Conservation (phyloP, 1,140 invertebrate genomes). For the Temnothorax nylanderi region DNA sequence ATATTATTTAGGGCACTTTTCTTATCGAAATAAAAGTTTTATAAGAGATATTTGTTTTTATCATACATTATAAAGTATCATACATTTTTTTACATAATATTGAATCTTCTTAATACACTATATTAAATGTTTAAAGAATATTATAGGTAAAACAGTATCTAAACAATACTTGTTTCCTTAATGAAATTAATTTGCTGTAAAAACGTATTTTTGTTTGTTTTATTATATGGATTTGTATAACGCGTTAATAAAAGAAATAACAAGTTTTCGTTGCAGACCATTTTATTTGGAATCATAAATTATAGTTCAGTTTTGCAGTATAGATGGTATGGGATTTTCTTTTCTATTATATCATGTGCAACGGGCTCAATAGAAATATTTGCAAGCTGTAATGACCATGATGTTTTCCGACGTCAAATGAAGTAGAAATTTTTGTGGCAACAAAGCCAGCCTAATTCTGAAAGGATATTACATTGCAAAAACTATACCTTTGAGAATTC, state of each 20-base stretch:
- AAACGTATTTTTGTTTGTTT: not conserved
- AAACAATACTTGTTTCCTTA: not conserved
- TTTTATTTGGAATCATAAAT: conserved; percentile 67
- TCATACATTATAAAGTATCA: not conserved
- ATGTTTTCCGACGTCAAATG: conserved; percentile 81
- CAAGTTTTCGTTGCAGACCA: conserved; percentile 2
- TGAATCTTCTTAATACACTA: not conserved
- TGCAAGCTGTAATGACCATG: conserved; percentile 83
- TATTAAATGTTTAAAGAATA: not conserved
- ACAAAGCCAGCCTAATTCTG: conserved; percentile 80
- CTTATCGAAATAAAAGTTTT: not conserved
- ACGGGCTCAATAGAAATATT: conserved; percentile 74
- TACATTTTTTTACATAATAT: no score
- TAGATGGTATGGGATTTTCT: not conserved
- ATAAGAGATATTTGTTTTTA: not conserved
- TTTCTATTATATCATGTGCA: conserved; percentile 50
- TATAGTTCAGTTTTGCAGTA: conserved; percentile 58
- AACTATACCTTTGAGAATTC: conserved; percentile 74
- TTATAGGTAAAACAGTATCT: not conserved
- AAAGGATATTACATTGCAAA: conserved; percentile 83
- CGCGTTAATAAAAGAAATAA: not conserved
- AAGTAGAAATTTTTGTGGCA: conserved; percentile 81
- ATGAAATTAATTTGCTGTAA: not conserved
- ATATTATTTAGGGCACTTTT: not conserved
- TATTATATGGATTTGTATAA: not conserved